Percentiles rank a stretch among this genome's conserved stretches.
phyloP scores from a whole-genome alignment of 2,113 vertebrate species.

The Atrichornis clamosus region DNA sequence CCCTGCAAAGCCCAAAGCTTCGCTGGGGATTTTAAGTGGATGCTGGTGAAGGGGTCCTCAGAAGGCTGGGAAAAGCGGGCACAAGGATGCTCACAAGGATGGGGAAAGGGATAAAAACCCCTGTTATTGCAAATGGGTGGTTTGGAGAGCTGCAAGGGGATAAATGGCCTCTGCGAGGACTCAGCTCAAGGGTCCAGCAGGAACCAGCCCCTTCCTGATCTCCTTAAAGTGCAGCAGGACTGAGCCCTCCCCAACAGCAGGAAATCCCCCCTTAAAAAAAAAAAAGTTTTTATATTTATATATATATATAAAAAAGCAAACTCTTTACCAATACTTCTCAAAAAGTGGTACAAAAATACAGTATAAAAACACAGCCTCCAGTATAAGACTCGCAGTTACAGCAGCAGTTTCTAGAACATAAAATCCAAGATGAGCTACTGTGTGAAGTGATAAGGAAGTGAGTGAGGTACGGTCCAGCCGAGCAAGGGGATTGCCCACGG shows the following conservation, averaged over 20 bases:
- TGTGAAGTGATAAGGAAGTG: constrained; percentile 68
- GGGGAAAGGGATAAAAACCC: not conserved
- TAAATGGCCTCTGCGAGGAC: not conserved
- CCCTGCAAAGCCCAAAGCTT: not conserved
- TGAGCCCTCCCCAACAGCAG: not conserved
- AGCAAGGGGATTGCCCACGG: not conserved
- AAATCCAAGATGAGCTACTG: constrained; percentile 64
- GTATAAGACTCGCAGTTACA: constrained; percentile 65
- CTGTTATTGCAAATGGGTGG: constrained; percentile 1
- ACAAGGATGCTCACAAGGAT: not conserved
- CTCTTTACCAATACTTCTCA: constrained; percentile 71
- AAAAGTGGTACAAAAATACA: constrained; percentile 83
- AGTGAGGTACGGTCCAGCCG: constrained; percentile 73
- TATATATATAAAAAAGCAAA: constrained; percentile 65
- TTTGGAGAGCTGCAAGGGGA: constrained; percentile 40
- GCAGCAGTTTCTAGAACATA: constrained; percentile 69
- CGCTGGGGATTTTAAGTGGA: not conserved
- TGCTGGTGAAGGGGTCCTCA: not conserved
- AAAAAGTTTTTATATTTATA: not conserved
- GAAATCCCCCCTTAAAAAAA: not conserved
- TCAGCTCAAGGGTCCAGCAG: constrained; percentile 20
- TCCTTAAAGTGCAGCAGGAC: constrained; percentile 64
- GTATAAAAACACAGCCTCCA: constrained; percentile 71
- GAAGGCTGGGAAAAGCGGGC: not conserved
- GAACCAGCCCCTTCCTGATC: constrained; percentile 42